phyloP scores from a whole-genome alignment of 2,888 invertebrate species.

The Torymus texanus region DNA sequence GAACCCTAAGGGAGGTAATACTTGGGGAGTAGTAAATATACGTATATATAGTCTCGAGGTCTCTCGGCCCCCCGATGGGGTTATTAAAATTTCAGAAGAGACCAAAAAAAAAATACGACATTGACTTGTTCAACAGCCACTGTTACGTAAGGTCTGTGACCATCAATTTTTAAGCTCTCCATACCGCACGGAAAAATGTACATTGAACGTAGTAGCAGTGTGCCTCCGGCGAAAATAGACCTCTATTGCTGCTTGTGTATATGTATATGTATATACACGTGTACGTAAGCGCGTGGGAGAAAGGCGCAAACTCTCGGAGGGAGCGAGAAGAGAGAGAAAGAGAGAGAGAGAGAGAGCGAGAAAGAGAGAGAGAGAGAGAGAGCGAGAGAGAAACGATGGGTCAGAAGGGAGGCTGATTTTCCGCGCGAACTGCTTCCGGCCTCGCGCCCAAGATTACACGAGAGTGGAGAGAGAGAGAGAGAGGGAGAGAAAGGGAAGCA shows the following conservation, averaged over 20 bases:
- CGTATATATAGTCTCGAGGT: too few relatives aligned
- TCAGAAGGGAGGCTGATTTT: conserved; percentile 36
- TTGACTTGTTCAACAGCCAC: background rate
- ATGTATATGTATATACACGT: too few relatives aligned
- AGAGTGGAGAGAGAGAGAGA: background rate
- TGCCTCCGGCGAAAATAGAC: background rate
- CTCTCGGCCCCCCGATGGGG: background rate
- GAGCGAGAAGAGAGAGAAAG: background rate
- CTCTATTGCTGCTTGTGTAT: too few relatives aligned
- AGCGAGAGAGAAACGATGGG: background rate
- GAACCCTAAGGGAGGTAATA: too few relatives aligned
- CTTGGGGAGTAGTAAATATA: too few relatives aligned
- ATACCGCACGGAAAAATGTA: background rate
- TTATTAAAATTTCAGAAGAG: conserved; percentile 7
- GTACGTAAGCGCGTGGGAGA: too few relatives aligned
- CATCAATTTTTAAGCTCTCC: conserved; percentile 16
- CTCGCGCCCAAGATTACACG: conserved; percentile 15
- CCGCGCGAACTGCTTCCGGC: conserved; percentile 35
- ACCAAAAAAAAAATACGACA: conserved; percentile 1
- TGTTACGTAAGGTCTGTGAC: background rate
- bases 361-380: background rate
- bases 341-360: background rate
- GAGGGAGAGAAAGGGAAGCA: background rate
- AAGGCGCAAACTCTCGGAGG: background rate
- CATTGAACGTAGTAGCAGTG: background rate